Conservation (phyloP, 2,888 invertebrate species). For the Corbicula japonica region DNA sequence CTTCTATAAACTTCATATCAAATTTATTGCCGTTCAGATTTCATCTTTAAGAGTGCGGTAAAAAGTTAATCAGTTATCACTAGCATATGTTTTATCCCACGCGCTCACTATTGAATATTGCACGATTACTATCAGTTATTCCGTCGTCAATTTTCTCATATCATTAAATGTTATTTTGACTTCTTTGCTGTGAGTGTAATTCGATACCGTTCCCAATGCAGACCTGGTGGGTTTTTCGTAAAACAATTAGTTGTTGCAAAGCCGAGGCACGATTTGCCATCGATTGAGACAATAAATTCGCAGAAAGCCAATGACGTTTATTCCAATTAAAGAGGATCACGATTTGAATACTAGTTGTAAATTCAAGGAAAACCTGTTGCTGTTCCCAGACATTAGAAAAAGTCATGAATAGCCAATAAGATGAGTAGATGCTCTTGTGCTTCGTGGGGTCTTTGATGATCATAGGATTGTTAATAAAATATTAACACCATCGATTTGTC, state of each 20-base stretch:
- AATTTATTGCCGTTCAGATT: constrained; percentile 30
- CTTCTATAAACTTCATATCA: constrained; percentile 26
- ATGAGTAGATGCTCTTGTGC: constrained; percentile 29
- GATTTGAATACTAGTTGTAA: constrained; percentile 27
- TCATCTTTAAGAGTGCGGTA: background rate
- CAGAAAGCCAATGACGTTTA: constrained; percentile 52
- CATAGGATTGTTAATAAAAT: constrained; percentile 34
- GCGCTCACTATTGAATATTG: constrained; percentile 23
- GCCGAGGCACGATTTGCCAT: constrained; percentile 40
- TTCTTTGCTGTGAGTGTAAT: constrained; percentile 38
- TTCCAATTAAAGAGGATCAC: constrained; percentile 32
- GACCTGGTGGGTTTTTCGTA: constrained; percentile 22
- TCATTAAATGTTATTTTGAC: constrained; percentile 38
- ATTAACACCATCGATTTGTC: no score
- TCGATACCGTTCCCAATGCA: constrained; percentile 21
- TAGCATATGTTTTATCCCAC: constrained; percentile 28
- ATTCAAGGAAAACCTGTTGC: constrained; percentile 43
- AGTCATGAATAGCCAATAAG: constrained; percentile 50
- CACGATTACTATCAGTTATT: constrained; percentile 16
- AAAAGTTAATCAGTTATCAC: constrained; percentile 18
- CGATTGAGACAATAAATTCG: constrained; percentile 35
- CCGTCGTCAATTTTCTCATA: constrained; percentile 24
- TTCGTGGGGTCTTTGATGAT: constrained; percentile 25
- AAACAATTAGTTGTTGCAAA: constrained; percentile 43
- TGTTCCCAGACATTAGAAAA: constrained; percentile 48